Base-by-base conservation (phyloP, 2,113 vertebrate species). In the Dolichallabes microphthalmus region DNA sequence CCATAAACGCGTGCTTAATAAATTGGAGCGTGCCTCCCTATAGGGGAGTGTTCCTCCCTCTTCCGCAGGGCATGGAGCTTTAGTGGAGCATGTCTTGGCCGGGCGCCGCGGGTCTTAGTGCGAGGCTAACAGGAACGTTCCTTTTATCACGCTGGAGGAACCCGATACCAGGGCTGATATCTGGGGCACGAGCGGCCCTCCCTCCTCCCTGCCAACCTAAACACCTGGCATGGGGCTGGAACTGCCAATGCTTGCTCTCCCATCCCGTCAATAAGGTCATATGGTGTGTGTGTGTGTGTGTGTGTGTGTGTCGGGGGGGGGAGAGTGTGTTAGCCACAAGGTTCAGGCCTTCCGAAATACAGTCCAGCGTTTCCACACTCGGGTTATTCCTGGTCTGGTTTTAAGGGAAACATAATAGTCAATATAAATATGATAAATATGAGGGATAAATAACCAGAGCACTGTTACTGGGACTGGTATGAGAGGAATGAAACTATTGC, bases 131-230 rank as follows among this genome's bases (percentile, higher is more conserved):
- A 85, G 89, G 87, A 87, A 74, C 85, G 85, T 85, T 88, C 85
- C 83, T 87, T 85, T 87, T 88, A 88, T 87, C 89, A 87, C 82
- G 87, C 82, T 85, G 81, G 82, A 83, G 85, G 80, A 90, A 90
- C 89, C 55, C 9, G 81, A 88, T 87, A 88, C 85, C 9, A 19
- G 25, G 61, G 3, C 69, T 75, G 87, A 86, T 83, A 88, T 86
- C 81, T 83, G 87, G 82, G 87, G 78, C 85, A 86, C 87, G 87
- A 86, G 85, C 71, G n/a, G 60, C 85, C 75, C 20, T 79, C 74
- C 60, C 85, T 53, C 39, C 35, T 63, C n/a, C n/a, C 82, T 84
- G 85, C 85, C 87, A 89, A 89, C 82, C 84, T 52, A 86, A 88
- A 87, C 89, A 90, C 83, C 89, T 90, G 89, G 68, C 87, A 76